Evolutionary conservation across 2,113 vertebrate species (phyloP), one percentile per base, ranked within the genome.

Genomic region (Ammodytes dubius): DNA sequence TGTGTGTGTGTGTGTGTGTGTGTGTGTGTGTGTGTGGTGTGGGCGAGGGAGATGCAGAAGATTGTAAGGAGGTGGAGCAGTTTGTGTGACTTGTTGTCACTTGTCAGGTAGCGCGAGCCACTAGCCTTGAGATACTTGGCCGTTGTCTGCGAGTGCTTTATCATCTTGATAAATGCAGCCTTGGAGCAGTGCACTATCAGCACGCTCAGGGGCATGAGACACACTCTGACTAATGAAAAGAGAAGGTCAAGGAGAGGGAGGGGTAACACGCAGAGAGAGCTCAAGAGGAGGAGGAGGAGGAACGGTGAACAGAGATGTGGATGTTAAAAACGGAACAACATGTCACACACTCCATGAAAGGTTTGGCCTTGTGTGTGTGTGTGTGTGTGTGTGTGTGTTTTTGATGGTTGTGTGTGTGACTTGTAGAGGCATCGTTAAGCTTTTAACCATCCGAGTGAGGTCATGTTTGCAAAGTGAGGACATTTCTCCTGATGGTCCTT

Each of bases 171-270:
- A 91, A 93, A 93, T 92, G 91, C 89, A 91, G 92, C 93, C 92
- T 93, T 93, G 93, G 84, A 93, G 91, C 91, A 56, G 78, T 90
- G 91, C 90, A 91, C 89, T 91, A 93, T 93, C 90, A 93, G 91
- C 91, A 84, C 79, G 90, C 93, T 92, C 85, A 84, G 87, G 92
- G 88, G 91, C 90, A 90, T 89, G 91, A 91, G 91, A 94, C 88
- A 85, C 91, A 93, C 91, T 93, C 93, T 93, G 92, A 94, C 93
- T 94, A 93, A 94, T 94, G 91, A 92, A 94, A 93, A 91, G 92
- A 93, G 93, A 94, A 93, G 92, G 91, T 91, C 91, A 93, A 91
- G 88, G 91, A 85, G 91, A 91, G 79, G 86, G 89, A 89, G 89
- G 89, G 76, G 87, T 64, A 27, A 27, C 27, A 27, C 27, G 15